A percentile compares a stretch with the other conserved stretches of the same genome.
Conservation (phyloP, 2,888 invertebrate species). For the Noctua comes region DNA sequence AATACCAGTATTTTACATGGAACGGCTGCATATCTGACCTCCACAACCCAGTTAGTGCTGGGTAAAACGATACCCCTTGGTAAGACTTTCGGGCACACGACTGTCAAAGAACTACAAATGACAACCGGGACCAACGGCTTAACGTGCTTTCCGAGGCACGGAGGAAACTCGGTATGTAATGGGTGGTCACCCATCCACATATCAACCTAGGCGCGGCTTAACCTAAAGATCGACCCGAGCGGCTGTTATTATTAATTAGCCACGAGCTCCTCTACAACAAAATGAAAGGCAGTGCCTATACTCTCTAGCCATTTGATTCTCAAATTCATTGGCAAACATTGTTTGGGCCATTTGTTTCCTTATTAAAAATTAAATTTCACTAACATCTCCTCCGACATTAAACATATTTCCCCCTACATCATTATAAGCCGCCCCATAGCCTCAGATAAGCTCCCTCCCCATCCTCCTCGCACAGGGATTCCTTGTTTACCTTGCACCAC, state of each 20-base stretch:
- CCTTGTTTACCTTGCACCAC: slow-evolving; percentile 12
- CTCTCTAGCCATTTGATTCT: neutral
- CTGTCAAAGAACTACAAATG: neutral
- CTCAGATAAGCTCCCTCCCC: neutral
- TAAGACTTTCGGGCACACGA: neutral
- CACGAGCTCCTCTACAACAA: neutral
- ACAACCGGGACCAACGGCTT: neutral
- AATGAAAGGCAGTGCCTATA: neutral
- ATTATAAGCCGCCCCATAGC: neutral
- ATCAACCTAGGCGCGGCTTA: neutral
- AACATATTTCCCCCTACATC: neutral
- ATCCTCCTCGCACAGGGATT: neutral
- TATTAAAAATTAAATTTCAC: neutral
- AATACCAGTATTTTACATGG: neutral
- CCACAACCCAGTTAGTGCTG: neutral
- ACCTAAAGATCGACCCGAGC: neutral
- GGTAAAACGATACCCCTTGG: neutral
- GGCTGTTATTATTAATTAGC: neutral
- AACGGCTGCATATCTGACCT: neutral
- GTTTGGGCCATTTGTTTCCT: neutral
- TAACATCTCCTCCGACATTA: neutral
- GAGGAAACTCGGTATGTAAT: neutral
- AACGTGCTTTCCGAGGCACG: neutral
- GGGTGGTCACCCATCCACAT: neutral
- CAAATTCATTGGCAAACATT: neutral